Conservation (phyloP, 1,140 invertebrate genomes). For the Lordiphosa collinella region DNA sequence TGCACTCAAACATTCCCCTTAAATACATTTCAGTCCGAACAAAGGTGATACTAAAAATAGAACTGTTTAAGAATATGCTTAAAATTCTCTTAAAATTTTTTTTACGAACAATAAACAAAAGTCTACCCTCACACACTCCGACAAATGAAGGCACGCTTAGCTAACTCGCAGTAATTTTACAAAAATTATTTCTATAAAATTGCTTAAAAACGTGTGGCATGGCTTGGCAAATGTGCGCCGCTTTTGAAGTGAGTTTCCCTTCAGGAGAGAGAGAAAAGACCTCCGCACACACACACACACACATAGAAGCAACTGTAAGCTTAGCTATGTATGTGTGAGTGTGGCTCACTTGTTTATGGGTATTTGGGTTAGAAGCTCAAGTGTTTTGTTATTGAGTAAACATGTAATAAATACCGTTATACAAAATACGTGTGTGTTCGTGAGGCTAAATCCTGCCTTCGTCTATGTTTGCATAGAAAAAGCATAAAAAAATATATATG, state of each 20-base stretch:
- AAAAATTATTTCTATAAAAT: slow-evolving; percentile 19
- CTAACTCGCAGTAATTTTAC: slow-evolving; percentile 22
- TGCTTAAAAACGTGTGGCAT: too few relatives aligned
- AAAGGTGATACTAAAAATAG: too few relatives aligned
- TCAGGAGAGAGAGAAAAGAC: too few relatives aligned
- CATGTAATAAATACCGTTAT: slow-evolving; percentile 69
- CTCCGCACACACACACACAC: not conserved
- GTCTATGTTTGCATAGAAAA: slow-evolving; percentile 45
- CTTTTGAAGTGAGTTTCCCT: too few relatives aligned
- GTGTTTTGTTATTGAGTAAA: slow-evolving; percentile 71
- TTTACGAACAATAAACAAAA: too few relatives aligned
- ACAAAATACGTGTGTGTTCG: slow-evolving; percentile 60
- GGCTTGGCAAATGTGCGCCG: too few relatives aligned
- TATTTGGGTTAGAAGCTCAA: slow-evolving; percentile 71
- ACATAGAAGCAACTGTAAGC: slow-evolving; percentile 2
- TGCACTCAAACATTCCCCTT: too few relatives aligned
- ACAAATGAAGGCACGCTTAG: slow-evolving; percentile 30
- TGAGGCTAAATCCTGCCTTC: slow-evolving; percentile 25
- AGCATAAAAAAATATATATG: slow-evolving; percentile 12
- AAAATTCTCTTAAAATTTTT: too few relatives aligned
- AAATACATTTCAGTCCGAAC: too few relatives aligned
- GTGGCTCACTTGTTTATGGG: slow-evolving; percentile 63
- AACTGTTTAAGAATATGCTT: too few relatives aligned
- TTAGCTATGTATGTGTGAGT: slow-evolving; percentile 13
- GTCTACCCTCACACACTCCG: not conserved